These are phyloP conservation scores for Patella pellucida DNA, from an alignment of 2,888 invertebrate species.

Conservation along the genomic window DNA sequence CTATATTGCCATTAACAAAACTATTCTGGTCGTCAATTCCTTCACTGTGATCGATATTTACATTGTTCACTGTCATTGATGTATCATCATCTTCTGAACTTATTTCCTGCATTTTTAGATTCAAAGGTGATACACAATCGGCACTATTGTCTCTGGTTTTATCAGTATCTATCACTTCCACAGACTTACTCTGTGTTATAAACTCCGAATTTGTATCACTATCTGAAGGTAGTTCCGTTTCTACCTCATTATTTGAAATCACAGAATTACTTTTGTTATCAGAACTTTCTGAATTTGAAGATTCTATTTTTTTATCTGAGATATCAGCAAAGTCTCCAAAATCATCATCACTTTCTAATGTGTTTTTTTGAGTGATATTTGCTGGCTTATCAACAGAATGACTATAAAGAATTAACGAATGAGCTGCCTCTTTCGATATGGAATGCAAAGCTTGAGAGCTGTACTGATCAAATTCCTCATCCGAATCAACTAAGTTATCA, in stretches of 20 bases:
- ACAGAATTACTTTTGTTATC: not conserved
- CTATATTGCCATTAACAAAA: too few species aligned
- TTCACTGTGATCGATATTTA: too few species aligned
- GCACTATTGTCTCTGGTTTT: not conserved
- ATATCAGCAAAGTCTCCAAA: slow-evolving; percentile 22
- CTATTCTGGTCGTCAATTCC: too few species aligned
- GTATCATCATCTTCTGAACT: not conserved
- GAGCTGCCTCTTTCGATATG: not conserved
- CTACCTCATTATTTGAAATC: slow-evolving; percentile 3
- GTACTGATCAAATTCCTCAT: slow-evolving; percentile 1
- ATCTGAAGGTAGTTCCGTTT: not conserved
- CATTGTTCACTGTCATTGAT: too few species aligned
- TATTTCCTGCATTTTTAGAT: too few species aligned
- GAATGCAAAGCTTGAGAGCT: not conserved
- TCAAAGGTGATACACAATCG: not conserved
- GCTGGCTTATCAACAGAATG: not conserved
- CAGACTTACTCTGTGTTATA: not conserved
- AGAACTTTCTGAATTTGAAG: not conserved
- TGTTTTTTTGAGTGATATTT: not conserved
- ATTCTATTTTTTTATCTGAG: not conserved
- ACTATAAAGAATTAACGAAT: not conserved
- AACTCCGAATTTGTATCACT: not conserved
- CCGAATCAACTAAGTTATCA: slow-evolving; percentile 3
- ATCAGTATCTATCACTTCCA: slow-evolving; percentile 9
- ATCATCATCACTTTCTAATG: slow-evolving; percentile 17